phyloP scores from a whole-genome alignment of 2,113 vertebrate species.

The Otocyon megalotis region DNA sequence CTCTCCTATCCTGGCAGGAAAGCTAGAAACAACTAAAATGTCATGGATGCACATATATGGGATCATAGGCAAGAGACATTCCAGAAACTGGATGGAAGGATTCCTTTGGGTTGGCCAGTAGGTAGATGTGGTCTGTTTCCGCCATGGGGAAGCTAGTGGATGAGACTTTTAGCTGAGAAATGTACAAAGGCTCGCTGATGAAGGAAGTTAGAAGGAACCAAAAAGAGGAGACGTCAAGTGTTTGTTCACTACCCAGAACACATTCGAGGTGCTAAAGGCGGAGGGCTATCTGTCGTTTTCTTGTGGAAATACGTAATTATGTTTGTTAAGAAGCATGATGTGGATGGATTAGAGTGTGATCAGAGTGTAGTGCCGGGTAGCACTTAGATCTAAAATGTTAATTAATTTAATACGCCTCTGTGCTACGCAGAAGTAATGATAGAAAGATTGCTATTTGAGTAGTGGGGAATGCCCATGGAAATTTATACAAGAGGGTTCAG shows the following conservation, averaged over 20 bases:
- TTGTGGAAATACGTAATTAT: constrained; percentile 64
- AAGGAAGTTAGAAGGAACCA: constrained; percentile 1
- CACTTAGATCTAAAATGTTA: constrained; percentile 27
- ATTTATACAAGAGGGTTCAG: neutral
- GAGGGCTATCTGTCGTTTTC: constrained; percentile 76
- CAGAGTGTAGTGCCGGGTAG: neutral
- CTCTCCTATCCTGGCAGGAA: neutral
- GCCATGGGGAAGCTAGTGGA: neutral
- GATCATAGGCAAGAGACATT: constrained; percentile 32
- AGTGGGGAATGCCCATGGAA: neutral
- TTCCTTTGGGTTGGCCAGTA: neutral
- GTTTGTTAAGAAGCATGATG: constrained; percentile 75
- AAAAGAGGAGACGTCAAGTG: constrained; percentile 59
- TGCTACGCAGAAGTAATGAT: neutral
- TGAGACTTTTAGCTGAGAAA: neutral
- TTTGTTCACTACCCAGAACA: constrained; percentile 40
- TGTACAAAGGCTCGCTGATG: neutral
- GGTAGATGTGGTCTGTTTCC: neutral
- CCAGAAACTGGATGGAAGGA: constrained; percentile 40
- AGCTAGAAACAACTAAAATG: neutral
- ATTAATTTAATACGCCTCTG: neutral
- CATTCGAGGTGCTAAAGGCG: constrained; percentile 56
- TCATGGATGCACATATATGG: neutral
- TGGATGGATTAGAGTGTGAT: constrained; percentile 23
- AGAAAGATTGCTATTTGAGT: neutral